phyloP scores from a whole-genome alignment of 2,113 vertebrate species.

The Ginglymostoma cirratum region DNA sequence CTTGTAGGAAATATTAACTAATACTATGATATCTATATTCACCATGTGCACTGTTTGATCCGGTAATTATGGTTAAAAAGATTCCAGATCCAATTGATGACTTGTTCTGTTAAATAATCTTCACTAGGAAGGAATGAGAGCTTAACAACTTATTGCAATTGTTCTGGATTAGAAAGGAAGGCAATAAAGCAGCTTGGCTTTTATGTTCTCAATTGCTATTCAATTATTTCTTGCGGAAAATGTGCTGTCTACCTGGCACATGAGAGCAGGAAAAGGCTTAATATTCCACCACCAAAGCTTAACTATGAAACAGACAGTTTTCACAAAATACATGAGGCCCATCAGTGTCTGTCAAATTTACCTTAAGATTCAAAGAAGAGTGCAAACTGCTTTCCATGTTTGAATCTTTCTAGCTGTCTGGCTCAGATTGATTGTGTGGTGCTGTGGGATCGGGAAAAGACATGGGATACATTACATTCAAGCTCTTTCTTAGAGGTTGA shows the following conservation, averaged over 20 bases:
- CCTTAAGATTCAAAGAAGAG: not conserved
- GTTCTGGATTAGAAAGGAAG: not conserved
- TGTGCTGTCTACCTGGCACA: not conserved
- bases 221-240: not conserved
- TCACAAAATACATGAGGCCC: too few relatives aligned
- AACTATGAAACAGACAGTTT: not conserved
- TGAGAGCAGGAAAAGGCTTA: not conserved
- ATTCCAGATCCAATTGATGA: not conserved
- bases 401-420: not conserved
- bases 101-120: not conserved
- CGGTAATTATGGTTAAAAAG: not conserved
- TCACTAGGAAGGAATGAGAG: not conserved
- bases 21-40: not conserved
- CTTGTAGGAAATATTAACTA: not conserved
- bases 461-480: not conserved
- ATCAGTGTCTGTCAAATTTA: not conserved
- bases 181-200: not conserved
- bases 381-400: not conserved
- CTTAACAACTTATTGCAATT: not conserved
- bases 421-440: not conserved
- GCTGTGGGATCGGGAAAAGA: not conserved
- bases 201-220: not conserved
- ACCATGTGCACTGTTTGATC: not conserved
- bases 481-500: not conserved
- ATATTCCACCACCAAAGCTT: not conserved